Percentiles rank a stretch among this genome's conserved stretches.
Conservation (phyloP, 2,888 invertebrate species). For the Nemapogon koenigi region DNA sequence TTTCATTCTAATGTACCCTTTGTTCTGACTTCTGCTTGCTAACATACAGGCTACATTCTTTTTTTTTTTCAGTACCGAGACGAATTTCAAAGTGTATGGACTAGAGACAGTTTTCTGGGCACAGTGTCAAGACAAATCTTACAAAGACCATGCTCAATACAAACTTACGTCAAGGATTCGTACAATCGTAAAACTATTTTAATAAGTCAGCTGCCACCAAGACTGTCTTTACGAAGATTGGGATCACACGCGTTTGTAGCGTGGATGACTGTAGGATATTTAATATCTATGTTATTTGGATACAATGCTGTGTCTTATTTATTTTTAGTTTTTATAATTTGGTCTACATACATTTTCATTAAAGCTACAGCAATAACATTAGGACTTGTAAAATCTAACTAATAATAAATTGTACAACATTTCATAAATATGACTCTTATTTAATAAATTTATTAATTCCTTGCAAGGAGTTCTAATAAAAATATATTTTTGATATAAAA, state of each 20-base stretch:
- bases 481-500: no score
- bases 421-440: neutral
- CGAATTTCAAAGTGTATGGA: conserved; percentile 71
- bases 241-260: conserved; percentile 69
- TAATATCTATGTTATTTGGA: conserved; percentile 58
- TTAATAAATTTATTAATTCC: neutral
- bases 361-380: conserved; percentile 49
- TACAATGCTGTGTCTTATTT: conserved; percentile 57
- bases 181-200: conserved; percentile 63
- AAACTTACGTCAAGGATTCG: conserved; percentile 66
- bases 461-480: no score
- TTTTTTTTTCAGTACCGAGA: conserved; percentile 69
- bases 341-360: conserved; percentile 51
- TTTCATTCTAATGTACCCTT: no score
- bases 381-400: conserved; percentile 24
- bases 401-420: neutral
- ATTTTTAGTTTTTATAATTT: conserved; percentile 44
- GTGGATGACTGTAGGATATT: conserved; percentile 57
- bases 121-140: conserved; percentile 68
- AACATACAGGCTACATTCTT: conserved; percentile 6
- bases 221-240: conserved; percentile 70
- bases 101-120: conserved; percentile 68
- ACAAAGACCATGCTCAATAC: conserved; percentile 66
- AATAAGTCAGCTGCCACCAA: conserved; percentile 67
- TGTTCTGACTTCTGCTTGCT: no score